Evolutionary conservation across 2,888 invertebrate species (phyloP).

Genomic region (Apoda limacodes): DNA sequence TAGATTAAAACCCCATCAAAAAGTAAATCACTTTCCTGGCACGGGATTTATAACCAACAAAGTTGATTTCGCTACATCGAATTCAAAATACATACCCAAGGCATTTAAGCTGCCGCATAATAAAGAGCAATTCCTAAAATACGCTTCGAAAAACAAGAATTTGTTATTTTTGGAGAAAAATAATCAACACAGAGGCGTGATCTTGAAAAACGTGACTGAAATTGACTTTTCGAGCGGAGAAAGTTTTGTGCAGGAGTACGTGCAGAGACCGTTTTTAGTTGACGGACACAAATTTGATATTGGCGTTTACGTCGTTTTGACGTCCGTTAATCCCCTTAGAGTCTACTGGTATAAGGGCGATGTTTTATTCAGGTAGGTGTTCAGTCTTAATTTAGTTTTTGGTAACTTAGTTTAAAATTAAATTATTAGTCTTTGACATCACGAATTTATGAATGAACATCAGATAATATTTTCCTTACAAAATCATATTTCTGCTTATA

Average conservation of each 20-base stretch:
- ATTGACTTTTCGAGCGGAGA: conserved; percentile 77
- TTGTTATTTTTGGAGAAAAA: conserved; percentile 91
- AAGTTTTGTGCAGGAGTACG: conserved; percentile 92
- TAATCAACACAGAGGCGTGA: conserved; percentile 90
- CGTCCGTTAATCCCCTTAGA: conserved; percentile 90
- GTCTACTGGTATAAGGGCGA: conserved; percentile 92
- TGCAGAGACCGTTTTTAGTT: conserved; percentile 88
- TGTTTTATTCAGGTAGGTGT: conserved; percentile 80
- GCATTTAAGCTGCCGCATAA: conserved; percentile 90
- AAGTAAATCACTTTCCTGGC: conserved; percentile 94
- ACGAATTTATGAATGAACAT: too few relatives aligned
- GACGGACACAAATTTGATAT: conserved; percentile 97
- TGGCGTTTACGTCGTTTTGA: conserved; percentile 92
- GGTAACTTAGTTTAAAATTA: too few relatives aligned
- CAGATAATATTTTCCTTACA: too few relatives aligned
- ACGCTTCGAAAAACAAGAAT: conserved; percentile 74
- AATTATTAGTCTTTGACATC: too few relatives aligned
- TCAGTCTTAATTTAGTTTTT: too few relatives aligned
- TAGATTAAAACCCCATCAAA: conserved; percentile 77
- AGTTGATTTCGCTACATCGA: conserved; percentile 83
- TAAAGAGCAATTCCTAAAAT: conserved; percentile 76
- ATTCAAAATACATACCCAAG: conserved; percentile 83
- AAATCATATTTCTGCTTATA: too few relatives aligned
- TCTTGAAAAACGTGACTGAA: conserved; percentile 76
- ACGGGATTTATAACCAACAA: conserved; percentile 94